Percentiles rank a stretch among this genome's conserved stretches.
Conservation (phyloP, 2,113 vertebrate species). For the Gymnorhina tibicen region DNA sequence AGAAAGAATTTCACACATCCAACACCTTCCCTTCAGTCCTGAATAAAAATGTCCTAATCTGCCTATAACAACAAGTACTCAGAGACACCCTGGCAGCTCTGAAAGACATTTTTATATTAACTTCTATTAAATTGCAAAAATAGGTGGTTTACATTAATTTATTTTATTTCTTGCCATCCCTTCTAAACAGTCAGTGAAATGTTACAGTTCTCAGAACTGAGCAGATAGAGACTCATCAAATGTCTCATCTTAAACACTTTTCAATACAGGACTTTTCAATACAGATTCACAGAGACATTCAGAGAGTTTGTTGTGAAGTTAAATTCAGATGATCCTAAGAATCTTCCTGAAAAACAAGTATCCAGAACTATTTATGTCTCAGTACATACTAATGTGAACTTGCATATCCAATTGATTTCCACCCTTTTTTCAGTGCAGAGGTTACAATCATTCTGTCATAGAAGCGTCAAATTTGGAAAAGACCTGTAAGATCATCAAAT, state of each 20-base stretch:
- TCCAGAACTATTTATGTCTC: background rate
- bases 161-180: background rate
- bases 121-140: background rate
- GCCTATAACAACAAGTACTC: background rate
- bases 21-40: background rate
- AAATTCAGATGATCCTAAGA: background rate
- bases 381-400: background rate
- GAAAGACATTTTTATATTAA: background rate
- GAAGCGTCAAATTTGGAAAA: background rate
- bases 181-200: background rate
- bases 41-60: background rate
- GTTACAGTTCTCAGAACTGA: background rate
- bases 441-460: background rate
- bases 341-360: background rate
- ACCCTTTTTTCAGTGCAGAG: background rate
- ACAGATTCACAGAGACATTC: background rate
- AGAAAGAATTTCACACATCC: background rate
- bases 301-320: background rate
- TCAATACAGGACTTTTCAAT: background rate
- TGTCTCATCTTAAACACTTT: background rate
- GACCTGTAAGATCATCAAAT: background rate
- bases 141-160: background rate
- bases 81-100: background rate
- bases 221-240: background rate
- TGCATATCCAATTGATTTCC: background rate